Percentiles rank a stretch among this genome's conserved stretches.
Conservation (phyloP, 2,797 vertebrate genomes). For the Myripristis jacobus region DNA sequence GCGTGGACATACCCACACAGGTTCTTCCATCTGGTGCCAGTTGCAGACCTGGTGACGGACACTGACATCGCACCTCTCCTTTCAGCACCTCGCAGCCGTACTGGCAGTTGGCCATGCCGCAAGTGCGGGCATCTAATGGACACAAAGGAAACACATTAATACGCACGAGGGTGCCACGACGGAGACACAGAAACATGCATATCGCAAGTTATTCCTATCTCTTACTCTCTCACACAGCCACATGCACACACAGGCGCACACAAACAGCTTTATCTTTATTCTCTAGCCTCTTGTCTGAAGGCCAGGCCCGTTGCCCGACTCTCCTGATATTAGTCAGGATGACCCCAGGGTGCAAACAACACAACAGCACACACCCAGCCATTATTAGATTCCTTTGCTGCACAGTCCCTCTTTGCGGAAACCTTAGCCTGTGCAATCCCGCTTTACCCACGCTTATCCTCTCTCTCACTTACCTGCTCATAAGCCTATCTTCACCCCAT, state of each 20-base stretch:
- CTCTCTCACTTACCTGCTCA: slow-evolving; percentile 39
- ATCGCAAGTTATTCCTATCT: slow-evolving; percentile 8
- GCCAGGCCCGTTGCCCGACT: slow-evolving; percentile 40
- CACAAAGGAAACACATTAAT: slow-evolving; percentile 57
- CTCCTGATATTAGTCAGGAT: slow-evolving; percentile 67
- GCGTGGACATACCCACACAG: slow-evolving; percentile 89
- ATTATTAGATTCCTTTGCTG: slow-evolving; percentile 77
- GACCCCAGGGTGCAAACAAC: slow-evolving; percentile 67
- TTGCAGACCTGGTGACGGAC: slow-evolving; percentile 95
- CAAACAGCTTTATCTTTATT: slow-evolving; percentile 29
- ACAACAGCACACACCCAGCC: slow-evolving; percentile 65
- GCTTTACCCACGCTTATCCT: slow-evolving; percentile 49
- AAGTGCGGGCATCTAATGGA: slow-evolving; percentile 87
- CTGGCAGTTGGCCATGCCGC: slow-evolving; percentile 97
- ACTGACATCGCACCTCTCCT: slow-evolving; percentile 94
- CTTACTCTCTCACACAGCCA: slow-evolving; percentile 10
- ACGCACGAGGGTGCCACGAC: slow-evolving; percentile 38
- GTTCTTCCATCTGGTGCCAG: slow-evolving; percentile 94
- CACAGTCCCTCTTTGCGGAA: slow-evolving; percentile 44
- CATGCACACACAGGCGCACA: slow-evolving; percentile 1
- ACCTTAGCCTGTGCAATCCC: slow-evolving; percentile 46
- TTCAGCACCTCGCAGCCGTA: slow-evolving; percentile 96
- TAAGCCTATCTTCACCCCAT: slow-evolving; percentile 51
- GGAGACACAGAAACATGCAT: slow-evolving; percentile 13
- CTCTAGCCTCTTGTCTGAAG: slow-evolving; percentile 44